These are phyloP conservation scores for Therioaphis trifolii DNA, from an alignment of 2,888 invertebrate species.

Conservation along the genomic window DNA sequence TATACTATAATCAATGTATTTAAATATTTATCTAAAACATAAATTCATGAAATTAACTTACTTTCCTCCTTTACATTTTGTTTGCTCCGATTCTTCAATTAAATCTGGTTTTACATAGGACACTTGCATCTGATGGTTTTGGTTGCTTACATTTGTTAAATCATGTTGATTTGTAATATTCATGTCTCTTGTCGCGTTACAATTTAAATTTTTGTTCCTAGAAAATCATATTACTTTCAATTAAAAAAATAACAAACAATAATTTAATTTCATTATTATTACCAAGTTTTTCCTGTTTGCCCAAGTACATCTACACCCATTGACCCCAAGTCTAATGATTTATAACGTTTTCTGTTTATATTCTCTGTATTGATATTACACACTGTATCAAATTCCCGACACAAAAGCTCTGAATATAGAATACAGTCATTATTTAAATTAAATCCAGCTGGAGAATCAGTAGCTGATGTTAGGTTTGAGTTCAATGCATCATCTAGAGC, in stretches of 20 bases:
- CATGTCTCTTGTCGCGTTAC: conserved; percentile 51
- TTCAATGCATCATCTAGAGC: conserved; percentile 79
- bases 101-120: conserved; percentile 63
- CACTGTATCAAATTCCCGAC: conserved; percentile 75
- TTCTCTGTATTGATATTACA: conserved; percentile 69
- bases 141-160: conserved; percentile 44
- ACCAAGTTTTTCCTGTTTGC: conserved; percentile 52
- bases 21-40: not conserved
- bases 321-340: conserved; percentile 76
- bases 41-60: conserved; percentile 68
- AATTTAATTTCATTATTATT: not conserved
- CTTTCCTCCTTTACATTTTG: conserved; percentile 64
- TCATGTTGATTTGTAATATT: conserved; percentile 50
- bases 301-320: conserved; percentile 77
- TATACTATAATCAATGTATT: conserved; percentile 57
- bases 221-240: not conserved
- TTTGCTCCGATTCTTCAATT: conserved; percentile 65
- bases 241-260: not conserved
- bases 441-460: conserved; percentile 51
- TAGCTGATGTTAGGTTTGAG: conserved; percentile 70
- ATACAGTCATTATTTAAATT: conserved; percentile 71
- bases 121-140: conserved; percentile 56
- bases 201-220: conserved; percentile 53
- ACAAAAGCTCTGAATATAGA: conserved; percentile 77
- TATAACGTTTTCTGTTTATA: conserved; percentile 70